phyloP scores from a whole-genome alignment of 2,888 invertebrate species.

The Koerneria pararmatus region DNA sequence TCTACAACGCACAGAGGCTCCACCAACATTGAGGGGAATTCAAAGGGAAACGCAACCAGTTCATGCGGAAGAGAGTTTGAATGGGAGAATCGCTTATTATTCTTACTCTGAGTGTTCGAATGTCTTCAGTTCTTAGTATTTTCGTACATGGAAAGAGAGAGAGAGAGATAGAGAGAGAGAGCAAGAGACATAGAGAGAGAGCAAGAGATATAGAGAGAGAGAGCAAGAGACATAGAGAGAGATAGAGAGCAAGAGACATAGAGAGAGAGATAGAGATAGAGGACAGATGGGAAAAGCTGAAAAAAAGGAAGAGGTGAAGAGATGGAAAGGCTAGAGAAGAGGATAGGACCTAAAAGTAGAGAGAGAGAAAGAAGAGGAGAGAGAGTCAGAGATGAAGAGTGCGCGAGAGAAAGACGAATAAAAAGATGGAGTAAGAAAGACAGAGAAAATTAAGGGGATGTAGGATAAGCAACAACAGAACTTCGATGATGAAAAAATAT shows the following conservation, averaged over 20 bases:
- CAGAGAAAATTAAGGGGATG: constrained; percentile 1
- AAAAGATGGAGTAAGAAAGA: neutral
- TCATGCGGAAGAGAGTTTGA: neutral
- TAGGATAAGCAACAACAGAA: too few relatives aligned
- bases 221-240: too few relatives aligned
- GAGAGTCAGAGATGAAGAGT: neutral
- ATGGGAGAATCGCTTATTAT: neutral
- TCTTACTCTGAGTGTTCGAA: neutral
- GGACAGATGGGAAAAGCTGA: neutral
- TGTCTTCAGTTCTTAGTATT: neutral
- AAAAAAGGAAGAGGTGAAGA: neutral
- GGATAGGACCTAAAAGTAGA: neutral
- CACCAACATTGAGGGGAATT: neutral
- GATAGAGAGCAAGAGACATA: too few relatives aligned
- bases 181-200: too few relatives aligned
- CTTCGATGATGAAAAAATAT: too few relatives aligned
- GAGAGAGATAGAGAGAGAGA: too few relatives aligned
- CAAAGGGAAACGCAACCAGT: neutral
- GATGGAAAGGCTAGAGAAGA: neutral
- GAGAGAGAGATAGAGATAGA: neutral
- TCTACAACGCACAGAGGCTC: neutral
- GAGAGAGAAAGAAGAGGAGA: neutral
- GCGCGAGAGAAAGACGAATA: too few relatives aligned
- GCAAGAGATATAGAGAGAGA: too few relatives aligned
- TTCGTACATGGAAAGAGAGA: too few relatives aligned